Percentiles rank a stretch among this genome's conserved stretches.
Evolutionary conservation across 2,888 invertebrate genomes (phyloP).

Genomic region (Chrysopilus asiliformis): DNA sequence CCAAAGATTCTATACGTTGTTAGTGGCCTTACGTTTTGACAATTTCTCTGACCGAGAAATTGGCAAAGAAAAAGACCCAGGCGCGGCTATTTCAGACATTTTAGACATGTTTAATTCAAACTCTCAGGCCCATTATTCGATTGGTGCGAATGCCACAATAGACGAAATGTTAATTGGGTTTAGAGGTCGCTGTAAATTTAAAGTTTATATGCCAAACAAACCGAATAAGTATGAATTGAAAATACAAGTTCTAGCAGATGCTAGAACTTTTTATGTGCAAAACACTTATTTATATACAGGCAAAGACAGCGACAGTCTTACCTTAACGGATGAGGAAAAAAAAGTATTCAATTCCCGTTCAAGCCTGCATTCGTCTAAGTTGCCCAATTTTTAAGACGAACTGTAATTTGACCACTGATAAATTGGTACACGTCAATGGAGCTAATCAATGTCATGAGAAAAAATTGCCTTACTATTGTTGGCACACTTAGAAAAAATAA

Average conservation of each 20-base stretch:
- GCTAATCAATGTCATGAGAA: conserved; percentile 1
- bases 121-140: no score
- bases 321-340: neutral
- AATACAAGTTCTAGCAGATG: conserved; percentile 1
- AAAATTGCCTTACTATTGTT: neutral
- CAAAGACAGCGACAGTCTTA: no score
- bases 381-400: neutral
- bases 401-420: conserved; percentile 1
- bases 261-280: conserved; percentile 2
- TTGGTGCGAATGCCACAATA: no score
- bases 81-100: no score
- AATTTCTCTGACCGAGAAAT: no score
- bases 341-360: neutral
- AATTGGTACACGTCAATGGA: conserved; percentile 3
- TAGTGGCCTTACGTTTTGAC: no score
- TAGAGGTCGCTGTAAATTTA: conserved; percentile 2
- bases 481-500: conserved; percentile 4
- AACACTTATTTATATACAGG: conserved; percentile 3
- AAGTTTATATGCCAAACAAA: conserved; percentile 1
- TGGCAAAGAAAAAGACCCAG: no score
- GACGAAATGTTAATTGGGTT: conserved; percentile 1
- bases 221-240: conserved; percentile 1
- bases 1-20: no score
- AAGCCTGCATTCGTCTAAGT: conserved; percentile 1
- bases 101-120: no score